These are phyloP conservation scores for Malurus splendens DNA, from an alignment of 2,797 vertebrate genomes.

Conservation along the genomic window DNA sequence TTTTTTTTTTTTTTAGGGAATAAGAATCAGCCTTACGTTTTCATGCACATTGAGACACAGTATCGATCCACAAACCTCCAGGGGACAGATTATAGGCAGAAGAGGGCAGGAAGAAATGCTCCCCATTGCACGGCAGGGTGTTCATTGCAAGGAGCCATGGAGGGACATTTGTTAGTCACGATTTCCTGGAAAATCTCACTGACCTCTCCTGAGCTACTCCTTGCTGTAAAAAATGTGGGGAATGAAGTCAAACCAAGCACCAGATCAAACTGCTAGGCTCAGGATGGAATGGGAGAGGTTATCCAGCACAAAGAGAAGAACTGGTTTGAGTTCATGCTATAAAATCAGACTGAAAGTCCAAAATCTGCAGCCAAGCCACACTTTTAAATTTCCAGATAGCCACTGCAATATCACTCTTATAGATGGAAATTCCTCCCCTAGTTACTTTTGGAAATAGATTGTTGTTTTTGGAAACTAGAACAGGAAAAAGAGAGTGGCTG, in stretches of 20 bases:
- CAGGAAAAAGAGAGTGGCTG: background rate
- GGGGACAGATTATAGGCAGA: background rate
- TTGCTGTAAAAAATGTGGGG: background rate
- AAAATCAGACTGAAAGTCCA: background rate
- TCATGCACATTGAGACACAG: background rate
- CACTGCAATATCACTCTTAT: background rate
- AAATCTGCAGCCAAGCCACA: background rate
- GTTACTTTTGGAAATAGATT: background rate
- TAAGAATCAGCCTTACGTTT: conserved; percentile 3
- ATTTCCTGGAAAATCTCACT: background rate
- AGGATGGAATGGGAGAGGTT: background rate
- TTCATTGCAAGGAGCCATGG: background rate
- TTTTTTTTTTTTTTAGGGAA: background rate
- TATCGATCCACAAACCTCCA: background rate
- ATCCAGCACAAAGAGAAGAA: background rate
- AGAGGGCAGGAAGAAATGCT: background rate
- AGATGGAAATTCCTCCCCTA: background rate
- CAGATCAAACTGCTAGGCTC: background rate
- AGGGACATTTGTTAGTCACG: background rate
- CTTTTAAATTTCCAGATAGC: background rate
- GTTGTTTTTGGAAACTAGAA: background rate
- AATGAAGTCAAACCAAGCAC: background rate
- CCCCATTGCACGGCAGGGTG: background rate
- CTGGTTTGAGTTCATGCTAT: background rate
- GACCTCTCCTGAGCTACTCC: background rate